Evolutionary conservation across 2,797 vertebrate species (phyloP), one percentile per base, ranked within the genome.

Genomic region (Paratrypauchen microcephalus): DNA sequence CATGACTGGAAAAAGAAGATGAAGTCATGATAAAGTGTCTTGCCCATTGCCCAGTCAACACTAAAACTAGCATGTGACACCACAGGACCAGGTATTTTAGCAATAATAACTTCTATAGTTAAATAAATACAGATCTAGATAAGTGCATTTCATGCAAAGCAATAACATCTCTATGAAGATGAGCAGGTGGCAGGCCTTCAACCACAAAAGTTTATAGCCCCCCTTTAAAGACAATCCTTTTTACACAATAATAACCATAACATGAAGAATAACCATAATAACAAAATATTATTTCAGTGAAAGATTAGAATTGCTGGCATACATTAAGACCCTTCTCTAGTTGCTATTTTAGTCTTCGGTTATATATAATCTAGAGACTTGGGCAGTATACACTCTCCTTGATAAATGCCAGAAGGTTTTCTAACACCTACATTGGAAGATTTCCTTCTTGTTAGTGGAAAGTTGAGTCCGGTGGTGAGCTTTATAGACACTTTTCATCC

Each of bases 371-470:
- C 30, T 19, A 30, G 50, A 61, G 50, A 45, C 41, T 45, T 45
- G 41, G 41, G 21, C 57, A 24, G 28, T 5, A 52, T 9, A 57
- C 56, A 60, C 41, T 39, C 28, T 21, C 66, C 7, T 39, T 64
- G n/a, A 21, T 41, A 15, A 64, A 57, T 47, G 13, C 63, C 57
- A 30, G 21, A 60, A 75, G 55, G 12, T 60, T 57, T 71, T 79
- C 62, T 64, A 72, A 66, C 56, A 69, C 8, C 5, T 69, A 58
- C 71, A 54, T 1, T 36, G 66, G 66, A 66, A 13, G 47, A 59
- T 75, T 79, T 76, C 26, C n/a, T 39, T 65, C 50, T 72, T 12
- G 55, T 82, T 75, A 74, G 76, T 3, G 19, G 56, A 78, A 77
- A 68, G 8, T 68, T 79, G 65, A 2, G 24, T 48, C 60, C 64